Evolutionary conservation across 2,113 vertebrate genomes (phyloP).

Genomic region (Myiozetetes cayanensis): DNA sequence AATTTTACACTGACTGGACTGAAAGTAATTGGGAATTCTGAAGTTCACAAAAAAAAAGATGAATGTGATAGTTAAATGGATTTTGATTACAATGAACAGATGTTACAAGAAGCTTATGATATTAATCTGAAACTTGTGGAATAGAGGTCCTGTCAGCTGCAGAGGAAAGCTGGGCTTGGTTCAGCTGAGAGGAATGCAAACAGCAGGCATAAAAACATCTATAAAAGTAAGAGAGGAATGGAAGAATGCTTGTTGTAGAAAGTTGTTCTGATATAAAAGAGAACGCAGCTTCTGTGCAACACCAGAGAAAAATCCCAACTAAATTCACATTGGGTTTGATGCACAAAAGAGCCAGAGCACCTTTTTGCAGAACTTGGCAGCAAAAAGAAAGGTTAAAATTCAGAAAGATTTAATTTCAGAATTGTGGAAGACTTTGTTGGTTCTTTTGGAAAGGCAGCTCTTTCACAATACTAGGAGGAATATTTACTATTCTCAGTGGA

Average conservation of each 20-base stretch:
- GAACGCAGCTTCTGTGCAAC: background rate
- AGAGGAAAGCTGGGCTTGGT: background rate
- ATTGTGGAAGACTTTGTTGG: background rate
- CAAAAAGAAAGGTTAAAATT: background rate
- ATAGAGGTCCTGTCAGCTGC: background rate
- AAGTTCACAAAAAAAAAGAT: background rate
- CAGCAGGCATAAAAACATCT: background rate
- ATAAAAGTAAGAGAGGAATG: background rate
- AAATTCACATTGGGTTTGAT: background rate
- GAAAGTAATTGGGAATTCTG: background rate
- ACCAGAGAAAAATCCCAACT: background rate
- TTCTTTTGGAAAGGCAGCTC: background rate
- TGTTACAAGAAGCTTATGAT: background rate
- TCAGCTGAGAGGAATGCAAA: background rate
- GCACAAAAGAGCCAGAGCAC: background rate
- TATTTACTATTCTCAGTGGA: background rate
- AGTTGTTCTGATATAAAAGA: background rate
- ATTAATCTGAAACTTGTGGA: background rate
- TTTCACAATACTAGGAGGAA: background rate
- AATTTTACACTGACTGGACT: background rate
- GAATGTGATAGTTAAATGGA: background rate
- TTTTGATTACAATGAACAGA: background rate
- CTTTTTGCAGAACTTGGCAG: background rate
- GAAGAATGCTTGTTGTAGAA: background rate
- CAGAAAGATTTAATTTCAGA: background rate